Conservation (phyloP, 2,888 invertebrate genomes). For the Prostheceraeus crozeri region DNA sequence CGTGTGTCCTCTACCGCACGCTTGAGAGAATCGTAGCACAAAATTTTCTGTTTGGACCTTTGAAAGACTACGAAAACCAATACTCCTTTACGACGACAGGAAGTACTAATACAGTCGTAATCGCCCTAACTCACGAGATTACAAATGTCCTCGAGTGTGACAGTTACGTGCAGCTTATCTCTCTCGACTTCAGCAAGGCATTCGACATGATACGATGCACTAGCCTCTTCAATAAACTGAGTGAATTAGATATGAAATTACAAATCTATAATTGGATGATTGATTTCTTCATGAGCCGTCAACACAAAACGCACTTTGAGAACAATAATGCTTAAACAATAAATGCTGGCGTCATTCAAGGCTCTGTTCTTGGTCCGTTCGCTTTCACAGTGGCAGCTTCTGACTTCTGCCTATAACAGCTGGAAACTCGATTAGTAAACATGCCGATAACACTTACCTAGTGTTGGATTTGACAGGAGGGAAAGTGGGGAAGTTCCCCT, state of each 20-base stretch:
- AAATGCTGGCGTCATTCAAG: slow-evolving; percentile 29
- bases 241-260: slow-evolving; percentile 6
- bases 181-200: slow-evolving; percentile 27
- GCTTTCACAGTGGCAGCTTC: slow-evolving; percentile 27
- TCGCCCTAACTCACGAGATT: slow-evolving; percentile 27
- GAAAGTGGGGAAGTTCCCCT: no score
- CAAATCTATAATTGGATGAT: slow-evolving; percentile 23
- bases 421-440: slow-evolving; percentile 8
- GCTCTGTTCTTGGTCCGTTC: slow-evolving; percentile 23
- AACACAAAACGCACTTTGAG: slow-evolving; percentile 19
- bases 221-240: slow-evolving; percentile 23
- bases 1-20: slow-evolving; percentile 1
- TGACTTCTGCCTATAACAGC: background rate
- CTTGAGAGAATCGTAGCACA: slow-evolving; percentile 15
- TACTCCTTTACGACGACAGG: slow-evolving; percentile 11
- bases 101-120: slow-evolving; percentile 17
- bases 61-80: slow-evolving; percentile 22
- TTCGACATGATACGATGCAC: slow-evolving; percentile 16
- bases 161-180: slow-evolving; percentile 16
- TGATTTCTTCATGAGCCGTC: slow-evolving; percentile 14
- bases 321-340: slow-evolving; percentile 13
- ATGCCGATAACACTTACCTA: slow-evolving; percentile 26
- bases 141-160: slow-evolving; percentile 22
- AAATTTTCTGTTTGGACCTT: no score
- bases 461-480: no score